phyloP scores from a whole-genome alignment of 2,797 vertebrate species.

The Esox masquinongy region DNA sequence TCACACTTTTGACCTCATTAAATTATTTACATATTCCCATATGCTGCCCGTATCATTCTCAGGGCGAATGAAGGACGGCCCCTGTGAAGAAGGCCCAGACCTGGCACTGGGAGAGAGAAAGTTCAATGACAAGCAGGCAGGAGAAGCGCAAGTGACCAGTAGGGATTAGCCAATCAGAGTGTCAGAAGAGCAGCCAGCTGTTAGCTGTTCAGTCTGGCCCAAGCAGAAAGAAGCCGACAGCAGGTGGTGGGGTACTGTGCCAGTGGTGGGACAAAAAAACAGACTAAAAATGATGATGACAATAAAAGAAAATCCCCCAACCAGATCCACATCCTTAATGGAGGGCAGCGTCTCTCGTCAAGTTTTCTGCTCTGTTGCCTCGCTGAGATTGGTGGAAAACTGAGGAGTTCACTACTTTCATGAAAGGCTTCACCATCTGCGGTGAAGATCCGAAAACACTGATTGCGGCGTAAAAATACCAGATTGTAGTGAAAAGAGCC shows the following conservation, averaged over 20 bases:
- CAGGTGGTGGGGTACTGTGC: conserved; percentile 75
- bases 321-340: background rate
- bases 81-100: conserved; percentile 39
- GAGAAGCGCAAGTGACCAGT: conserved; percentile 76
- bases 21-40: conserved; percentile 78
- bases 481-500: background rate
- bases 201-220: conserved; percentile 80
- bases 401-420: background rate
- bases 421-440: background rate
- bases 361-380: background rate
- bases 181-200: conserved; percentile 81
- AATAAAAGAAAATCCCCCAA: conserved; percentile 18
- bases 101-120: conserved; percentile 73
- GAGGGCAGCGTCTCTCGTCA: background rate
- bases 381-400: background rate
- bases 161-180: conserved; percentile 78
- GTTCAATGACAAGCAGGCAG: conserved; percentile 72
- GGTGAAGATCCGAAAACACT: background rate
- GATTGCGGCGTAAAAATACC: background rate
- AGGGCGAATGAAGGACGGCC: conserved; percentile 69
- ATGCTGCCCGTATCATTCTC: conserved; percentile 65
- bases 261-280: conserved; percentile 66
- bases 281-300: conserved; percentile 47
- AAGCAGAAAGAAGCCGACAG: conserved; percentile 62
- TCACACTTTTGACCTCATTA: conserved; percentile 76